Evolutionary conservation across 1,140 invertebrate species (phyloP), one percentile per base, ranked within the genome.

Genomic region (Telenomus remus): DNA sequence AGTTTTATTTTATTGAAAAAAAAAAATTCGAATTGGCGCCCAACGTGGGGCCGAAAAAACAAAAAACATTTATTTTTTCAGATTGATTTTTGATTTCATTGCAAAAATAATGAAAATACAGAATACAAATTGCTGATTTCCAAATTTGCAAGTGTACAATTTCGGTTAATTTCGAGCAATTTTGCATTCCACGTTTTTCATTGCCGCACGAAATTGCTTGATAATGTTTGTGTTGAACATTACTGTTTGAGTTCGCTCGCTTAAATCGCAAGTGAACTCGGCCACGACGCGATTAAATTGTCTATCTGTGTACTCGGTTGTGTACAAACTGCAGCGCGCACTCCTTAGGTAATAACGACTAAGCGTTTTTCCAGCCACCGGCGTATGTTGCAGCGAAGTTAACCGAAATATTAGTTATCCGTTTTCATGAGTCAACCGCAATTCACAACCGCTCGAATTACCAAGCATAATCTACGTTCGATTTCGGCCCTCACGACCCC

Each of bases 371-470:
- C 44, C 15, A 11, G 51, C 33, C 43, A 46, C 50, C 13, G 27
- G 16, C 60, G 14, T 15, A 55, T 49, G 49, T 60, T 73, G 49
- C 35, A 59, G 47, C 59, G 64, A 72, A 60, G 69, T 33, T 47
- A 71, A 64, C 69, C 34, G 37, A 72, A 72, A 72, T 72, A 72
- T 72, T 54, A 72, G 60, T 60, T 72, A 72, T 65, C 69, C 59
- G 60, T 72, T 65, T 48, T 54, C 60, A 72, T 49, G 59, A 60
- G 42, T 60, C 48, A 72, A 35, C 49, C 43, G 43, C 59, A 60
- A 65, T 72, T 6, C 19, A 27, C 1, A 27, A 6, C 19, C 19
- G 19, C 19, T 27, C 19, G 19, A 6, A 27, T 27, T 27, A 6
- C 19, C n/a, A n/a, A n/a, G 6, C 6, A 27, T 27, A 27, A 27